Evolutionary conservation across 35 echinoderm and acorn worm genomes (phyloP).

Genomic region (Anneissia japonica): DNA sequence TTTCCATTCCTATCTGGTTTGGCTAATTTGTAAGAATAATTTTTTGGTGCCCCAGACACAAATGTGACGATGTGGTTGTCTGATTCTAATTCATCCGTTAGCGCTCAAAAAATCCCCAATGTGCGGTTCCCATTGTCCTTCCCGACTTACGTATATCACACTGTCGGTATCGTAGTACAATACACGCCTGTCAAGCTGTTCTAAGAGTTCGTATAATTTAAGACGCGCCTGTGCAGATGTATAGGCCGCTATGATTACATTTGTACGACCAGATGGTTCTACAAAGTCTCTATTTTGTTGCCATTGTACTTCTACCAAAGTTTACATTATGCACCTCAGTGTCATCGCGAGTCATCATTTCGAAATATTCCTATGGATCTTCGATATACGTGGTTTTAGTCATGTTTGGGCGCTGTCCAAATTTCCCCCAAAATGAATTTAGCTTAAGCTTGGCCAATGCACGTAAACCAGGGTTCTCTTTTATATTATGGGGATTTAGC

Average conservation of each 20-base stretch:
- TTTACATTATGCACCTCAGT: constrained; percentile 1
- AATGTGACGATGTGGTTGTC: background rate
- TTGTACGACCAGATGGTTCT: background rate
- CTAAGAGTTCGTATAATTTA: constrained; percentile 47
- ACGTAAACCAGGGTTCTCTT: constrained; percentile 18
- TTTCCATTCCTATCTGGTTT: too few relatives aligned
- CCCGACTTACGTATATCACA: constrained; percentile 24
- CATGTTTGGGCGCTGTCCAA: constrained; percentile 27
- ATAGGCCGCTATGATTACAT: constrained; percentile 48
- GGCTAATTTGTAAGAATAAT: too few relatives aligned
- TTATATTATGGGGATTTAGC: constrained; percentile 10
- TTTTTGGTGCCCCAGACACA: too few relatives aligned
- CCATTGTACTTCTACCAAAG: constrained; percentile 6
- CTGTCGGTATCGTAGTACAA: constrained; percentile 70
- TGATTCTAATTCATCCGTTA: constrained; percentile 49
- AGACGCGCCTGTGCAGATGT: constrained; percentile 52
- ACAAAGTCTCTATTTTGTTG: background rate
- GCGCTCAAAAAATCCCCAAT: constrained; percentile 44
- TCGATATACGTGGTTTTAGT: constrained; percentile 5
- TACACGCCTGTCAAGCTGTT: constrained; percentile 29
- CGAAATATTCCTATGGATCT: background rate
- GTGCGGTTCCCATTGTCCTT: constrained; percentile 5
- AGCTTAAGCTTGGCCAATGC: constrained; percentile 17
- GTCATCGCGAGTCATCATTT: background rate
- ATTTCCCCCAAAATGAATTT: constrained; percentile 59